Base-by-base conservation (phyloP, 2,797 vertebrate species). In the Chloroceryle inda region DNA sequence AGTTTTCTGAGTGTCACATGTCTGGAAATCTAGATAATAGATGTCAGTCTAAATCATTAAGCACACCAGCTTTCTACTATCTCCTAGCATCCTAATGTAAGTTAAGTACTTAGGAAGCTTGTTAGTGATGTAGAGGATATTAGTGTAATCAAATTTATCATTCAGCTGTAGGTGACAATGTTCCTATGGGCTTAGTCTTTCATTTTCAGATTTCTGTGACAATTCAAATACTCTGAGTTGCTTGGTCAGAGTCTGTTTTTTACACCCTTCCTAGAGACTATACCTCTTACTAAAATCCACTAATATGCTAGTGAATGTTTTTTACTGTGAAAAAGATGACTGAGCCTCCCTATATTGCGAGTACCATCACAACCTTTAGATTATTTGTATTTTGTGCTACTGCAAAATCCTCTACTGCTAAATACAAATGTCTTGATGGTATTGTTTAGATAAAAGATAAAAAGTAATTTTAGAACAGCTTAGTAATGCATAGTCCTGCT, bases 11-110 rank as follows among this genome's bases (percentile, higher is more conserved):
- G 9, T 76, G 37, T 24, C 5, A 1, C n/a, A 11, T 18, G 11
- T 53, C 61, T 93, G 55, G 40, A 77, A 61, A 59, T 74, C 52
- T 27, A 87, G 37, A 85, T 93, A 88, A 95, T 40, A 75, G 40
- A 89, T 85, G 71, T 89, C 56, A 80, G 37, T 45, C 42, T 89
- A 89, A 91, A 95, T 44, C 86, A 91, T 85, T 94, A 91, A 77
- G 68, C 18, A 83, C 35, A 85, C 52, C 37, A 82, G 33, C 23
- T 89, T 79, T 26, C 19, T 84, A 23, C 59, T 92, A 76, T 71
- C 35, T 95, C 42, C 35, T 55, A 55, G 12, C 31, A 66, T 77
- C 82, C 75, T 81, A 77, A 94, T 53, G 78, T 22, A 74, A 33
- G 75, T 64, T 64, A 90, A 83, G 75, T 80, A 85, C 68, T 91